Evolutionary conservation across 2,797 vertebrate species (phyloP), one percentile per base, ranked within the genome.

Genomic region (Ceyx erithaca): DNA sequence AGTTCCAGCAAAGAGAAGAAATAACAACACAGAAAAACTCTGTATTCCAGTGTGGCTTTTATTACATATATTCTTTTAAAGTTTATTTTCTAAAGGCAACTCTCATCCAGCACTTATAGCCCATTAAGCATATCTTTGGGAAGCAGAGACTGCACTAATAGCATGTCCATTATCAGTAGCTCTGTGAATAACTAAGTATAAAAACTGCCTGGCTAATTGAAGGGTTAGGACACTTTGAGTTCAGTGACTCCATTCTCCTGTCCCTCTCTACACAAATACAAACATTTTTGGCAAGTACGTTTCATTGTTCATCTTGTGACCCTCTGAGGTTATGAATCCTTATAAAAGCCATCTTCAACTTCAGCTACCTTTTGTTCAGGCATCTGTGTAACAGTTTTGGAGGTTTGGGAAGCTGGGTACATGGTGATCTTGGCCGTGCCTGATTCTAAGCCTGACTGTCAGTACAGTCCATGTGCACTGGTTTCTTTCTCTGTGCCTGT

Each of bases 101-200:
- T 30, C 37, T 82, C 92, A 54, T 75, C 59, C 52, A 67, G 45
- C 35, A 54, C 67, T 76, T 85, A 14, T 6, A 91, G 46, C 55
- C 63, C 61, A n/a, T 89, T 83, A 77, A 70, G 28, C 71, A 7
- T 52, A 72, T 52, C 49, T 73, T 81, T 59, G 28, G 28, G 54
- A 77, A 86, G 61, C 2, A 6, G 31, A 54, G 66, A 30, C 75
- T 80, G 66, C 43, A n/a, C 55, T 85, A 67, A 81, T 13, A 62
- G 35, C 25, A 14, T 26, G 37, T 62, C 71, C n/a, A 14, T 80
- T 92, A 64, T 54, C 80, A 78, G 58, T 22, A 71, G 58, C 76
- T 80, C 77, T 75, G 46, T 80, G 49, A 87, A 72, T 49, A 40
- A 40, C 37, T 41, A 54, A 76, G 46, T 82, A n/a, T 58, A 66